Base-by-base conservation (phyloP, 2,888 invertebrate species). In the Blastobasis lacticolella region DNA sequence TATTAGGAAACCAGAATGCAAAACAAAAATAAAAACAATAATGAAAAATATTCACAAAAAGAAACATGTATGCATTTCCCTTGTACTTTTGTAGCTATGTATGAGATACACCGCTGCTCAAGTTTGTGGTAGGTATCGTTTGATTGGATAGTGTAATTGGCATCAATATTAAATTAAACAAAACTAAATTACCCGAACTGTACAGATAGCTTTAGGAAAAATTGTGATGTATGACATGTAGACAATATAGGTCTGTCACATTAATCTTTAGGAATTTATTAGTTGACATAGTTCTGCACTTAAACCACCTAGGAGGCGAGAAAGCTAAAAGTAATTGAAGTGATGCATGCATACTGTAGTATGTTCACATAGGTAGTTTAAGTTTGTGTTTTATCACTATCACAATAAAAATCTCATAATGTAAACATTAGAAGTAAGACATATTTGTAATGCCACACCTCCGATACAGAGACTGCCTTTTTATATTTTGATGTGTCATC, bases 391-490 rank as follows among this genome's bases (percentile, higher is more conserved):
- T 75, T 78, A 80, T 85, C 83, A 87, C 78, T 75, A 81, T 83
- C 84, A 85, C 85, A 85, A 78, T 75, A 77, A 84, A 87, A 88
- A 87, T 87, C 88, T 87, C 86, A 83, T 84, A 77, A 76, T 82
- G 75, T 85, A 85, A 83, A 83, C 78, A 67, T 73, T 84, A 85
- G 85, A 67, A 74, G 69, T 87, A 88, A 87, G 87, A 79, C 86
- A 81, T 87, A 88, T 85, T 86, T 86, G 80, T 87, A 87, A 81
- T 65, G 75, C 83, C 83, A 86, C 84, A 81, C 79, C 84, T 85
- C 85, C 78, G 88, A 87, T 88, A 88, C 88, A 88, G 88, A 87
- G 88, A 88, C 88, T 88, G 88, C 88, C 88, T 87, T 88, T 86
- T 88, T 88, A 81, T 82, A 85, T 82, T 78, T 76, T 76, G 71